phyloP scores from a whole-genome alignment of 2,888 invertebrate genomes.

The Drosophila infuscata region DNA sequence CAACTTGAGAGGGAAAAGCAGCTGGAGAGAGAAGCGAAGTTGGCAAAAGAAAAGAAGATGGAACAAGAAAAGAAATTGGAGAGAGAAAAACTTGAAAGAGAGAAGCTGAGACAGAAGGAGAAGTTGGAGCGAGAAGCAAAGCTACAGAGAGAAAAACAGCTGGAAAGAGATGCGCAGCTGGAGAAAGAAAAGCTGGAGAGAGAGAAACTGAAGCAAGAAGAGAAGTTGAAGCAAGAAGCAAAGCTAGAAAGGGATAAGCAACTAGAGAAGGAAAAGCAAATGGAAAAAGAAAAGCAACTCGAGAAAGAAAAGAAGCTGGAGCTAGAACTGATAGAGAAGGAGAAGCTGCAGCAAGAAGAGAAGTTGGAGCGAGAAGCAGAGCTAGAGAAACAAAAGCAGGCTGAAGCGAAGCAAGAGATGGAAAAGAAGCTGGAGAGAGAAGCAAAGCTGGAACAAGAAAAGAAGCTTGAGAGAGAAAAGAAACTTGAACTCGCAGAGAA shows the following conservation, averaged over 20 bases:
- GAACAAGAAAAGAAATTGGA: neutral
- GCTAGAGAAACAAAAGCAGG: neutral
- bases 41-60: neutral
- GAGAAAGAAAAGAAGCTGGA: neutral
- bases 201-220: neutral
- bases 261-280: neutral
- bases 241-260: conserved; percentile 2
- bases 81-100: neutral
- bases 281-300: neutral
- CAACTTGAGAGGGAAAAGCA: neutral
- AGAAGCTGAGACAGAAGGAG: neutral
- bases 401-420: neutral
- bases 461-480: neutral
- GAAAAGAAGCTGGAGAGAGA: neutral
- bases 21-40: neutral
- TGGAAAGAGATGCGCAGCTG: neutral
- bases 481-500: neutral
- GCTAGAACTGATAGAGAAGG: neutral
- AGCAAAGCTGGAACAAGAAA: neutral
- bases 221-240: neutral
- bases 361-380: conserved; percentile 1
- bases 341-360: neutral
- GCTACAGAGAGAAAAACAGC: neutral
- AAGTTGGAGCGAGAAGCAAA: neutral
- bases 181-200: neutral